Evolutionary conservation across 2,113 vertebrate species (phyloP), one percentile per base, ranked within the genome.

Genomic region (Seriola quinqueradiata): DNA sequence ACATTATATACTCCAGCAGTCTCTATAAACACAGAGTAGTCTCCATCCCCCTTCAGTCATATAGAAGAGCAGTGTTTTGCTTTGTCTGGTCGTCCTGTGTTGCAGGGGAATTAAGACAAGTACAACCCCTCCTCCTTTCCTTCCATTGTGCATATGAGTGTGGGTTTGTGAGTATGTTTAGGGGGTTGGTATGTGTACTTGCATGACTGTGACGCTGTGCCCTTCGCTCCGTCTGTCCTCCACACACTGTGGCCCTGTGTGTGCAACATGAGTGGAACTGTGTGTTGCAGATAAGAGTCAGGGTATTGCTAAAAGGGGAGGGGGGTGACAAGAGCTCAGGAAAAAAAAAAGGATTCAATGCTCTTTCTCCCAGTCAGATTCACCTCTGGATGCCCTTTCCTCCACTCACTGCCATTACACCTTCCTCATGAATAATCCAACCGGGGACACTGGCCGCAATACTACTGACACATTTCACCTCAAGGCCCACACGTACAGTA

Each of bases 401-500:
- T 90, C 66, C 75, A 48, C 80, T 89, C 77, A 23, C 81, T 78
- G 75, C 86, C 84, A 88, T 88, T 78, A 90, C 81, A 90, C 77
- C 78, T 71, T 77, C n/a, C 63, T 88, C 81, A 90, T 94, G 84
- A 95, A 93, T 94, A 93, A 93, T 92, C 84, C 70, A 92, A 68
- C 71, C 77, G 16, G 55, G 67, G 75, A 84, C 74, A 84, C 72
- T 10, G 50, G 55, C 75, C 52, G 4, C 69, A 59, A 28, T 70
- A 67, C 73, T 46, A 80, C 83, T 68, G 79, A 81, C 90, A 86
- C 36, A 77, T 80, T 78, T 79, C 44, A 70, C 42, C 55, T 66
- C 0, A 1, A 60, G 64, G 54, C 34, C 68, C 44, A 60, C 73
- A 38, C 16, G 9, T 32, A 13, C 71, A 75, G 42, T 65, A 38